These are phyloP conservation scores for Shargacucullia verbasci DNA, from an alignment of 2,888 invertebrate species.

Conservation along the genomic window DNA sequence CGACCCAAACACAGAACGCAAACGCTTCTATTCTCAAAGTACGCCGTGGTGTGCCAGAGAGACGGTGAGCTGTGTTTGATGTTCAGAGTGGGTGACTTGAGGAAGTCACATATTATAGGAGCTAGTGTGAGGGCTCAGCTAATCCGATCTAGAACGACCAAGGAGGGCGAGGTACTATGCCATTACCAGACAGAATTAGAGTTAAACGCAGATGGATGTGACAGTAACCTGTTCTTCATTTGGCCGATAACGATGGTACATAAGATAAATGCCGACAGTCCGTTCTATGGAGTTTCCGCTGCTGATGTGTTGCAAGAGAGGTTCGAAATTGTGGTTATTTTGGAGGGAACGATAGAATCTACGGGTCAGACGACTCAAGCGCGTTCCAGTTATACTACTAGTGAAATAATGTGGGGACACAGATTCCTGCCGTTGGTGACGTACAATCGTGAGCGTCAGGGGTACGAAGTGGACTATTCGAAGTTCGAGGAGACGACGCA, in stretches of 20 bases:
- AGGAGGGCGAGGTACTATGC: constrained; percentile 95
- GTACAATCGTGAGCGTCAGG: constrained; percentile 93
- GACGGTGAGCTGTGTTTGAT: constrained; percentile 95
- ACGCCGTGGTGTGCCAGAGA: constrained; percentile 95
- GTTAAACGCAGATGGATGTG: constrained; percentile 92
- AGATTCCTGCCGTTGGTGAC: constrained; percentile 92
- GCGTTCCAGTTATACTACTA: constrained; percentile 93
- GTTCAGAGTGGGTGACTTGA: constrained; percentile 97
- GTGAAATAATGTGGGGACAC: constrained; percentile 95
- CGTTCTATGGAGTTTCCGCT: constrained; percentile 95
- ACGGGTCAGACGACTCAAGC: constrained; percentile 94
- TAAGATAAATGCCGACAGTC: constrained; percentile 94
- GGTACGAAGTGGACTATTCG: constrained; percentile 94
- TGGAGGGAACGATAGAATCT: constrained; percentile 95
- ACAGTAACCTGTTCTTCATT: constrained; percentile 95
- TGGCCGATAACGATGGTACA: constrained; percentile 98
- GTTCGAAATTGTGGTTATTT: constrained; percentile 94
- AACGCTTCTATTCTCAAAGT: constrained; percentile 95
- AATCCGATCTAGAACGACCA: constrained; percentile 94
- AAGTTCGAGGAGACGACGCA: constrained; percentile 94
- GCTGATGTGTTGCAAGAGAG: constrained; percentile 94
- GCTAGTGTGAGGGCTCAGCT: constrained; percentile 95
- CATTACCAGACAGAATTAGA: constrained; percentile 94
- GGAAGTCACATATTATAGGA: constrained; percentile 97
- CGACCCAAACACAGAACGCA: constrained; percentile 97